These are phyloP conservation scores for Tholera decimalis DNA, from an alignment of 2,888 invertebrate genomes.

Conservation along the genomic window DNA sequence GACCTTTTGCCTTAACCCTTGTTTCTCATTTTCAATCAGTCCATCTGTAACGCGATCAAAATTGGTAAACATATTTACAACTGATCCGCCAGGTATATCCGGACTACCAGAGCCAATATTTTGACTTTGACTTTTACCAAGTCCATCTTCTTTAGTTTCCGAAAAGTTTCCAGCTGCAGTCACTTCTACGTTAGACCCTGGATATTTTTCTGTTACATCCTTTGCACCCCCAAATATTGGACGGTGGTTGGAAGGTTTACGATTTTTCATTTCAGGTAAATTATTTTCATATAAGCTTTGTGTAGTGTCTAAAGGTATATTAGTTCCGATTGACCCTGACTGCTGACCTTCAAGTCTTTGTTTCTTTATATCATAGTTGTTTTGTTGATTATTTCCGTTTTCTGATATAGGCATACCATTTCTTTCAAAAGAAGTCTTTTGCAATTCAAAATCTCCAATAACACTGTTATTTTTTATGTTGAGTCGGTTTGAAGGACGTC, in stretches of 20 bases:
- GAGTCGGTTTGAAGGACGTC: background rate
- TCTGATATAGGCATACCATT: constrained; percentile 4
- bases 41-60: background rate
- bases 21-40: constrained; percentile 17
- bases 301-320: background rate
- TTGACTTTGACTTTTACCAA: background rate
- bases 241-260: background rate
- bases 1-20: background rate
- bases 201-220: constrained; percentile 21
- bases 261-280: background rate
- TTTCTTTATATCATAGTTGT: background rate
- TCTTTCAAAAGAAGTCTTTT: background rate
- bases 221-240: constrained; percentile 8
- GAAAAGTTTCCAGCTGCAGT: background rate
- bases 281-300: background rate
- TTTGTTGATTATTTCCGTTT: background rate
- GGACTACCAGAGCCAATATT: constrained; percentile 3
- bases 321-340: background rate
- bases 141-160: background rate
- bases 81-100: background rate
- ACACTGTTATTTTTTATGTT: background rate
- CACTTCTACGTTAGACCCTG: constrained; percentile 15
- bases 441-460: background rate
- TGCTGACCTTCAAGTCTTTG: background rate
- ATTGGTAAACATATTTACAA: background rate